Conservation (phyloP, 2,113 vertebrate species). For the Petroica traversi region DNA sequence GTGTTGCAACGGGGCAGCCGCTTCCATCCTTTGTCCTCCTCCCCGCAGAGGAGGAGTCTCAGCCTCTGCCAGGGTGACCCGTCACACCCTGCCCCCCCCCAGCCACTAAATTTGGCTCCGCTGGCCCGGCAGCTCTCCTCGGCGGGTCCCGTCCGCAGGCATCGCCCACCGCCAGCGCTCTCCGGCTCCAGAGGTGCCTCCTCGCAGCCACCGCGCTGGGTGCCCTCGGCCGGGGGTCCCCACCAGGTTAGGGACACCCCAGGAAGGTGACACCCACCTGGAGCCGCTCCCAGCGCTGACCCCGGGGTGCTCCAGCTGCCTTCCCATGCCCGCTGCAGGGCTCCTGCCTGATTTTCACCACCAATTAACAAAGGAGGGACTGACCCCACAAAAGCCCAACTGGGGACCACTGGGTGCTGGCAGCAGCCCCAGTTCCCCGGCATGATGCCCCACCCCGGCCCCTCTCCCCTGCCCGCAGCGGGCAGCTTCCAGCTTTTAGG, state of each 20-base stretch:
- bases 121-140: neutral
- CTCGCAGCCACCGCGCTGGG: neutral
- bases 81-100: neutral
- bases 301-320: neutral
- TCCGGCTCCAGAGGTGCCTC: neutral
- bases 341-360: neutral
- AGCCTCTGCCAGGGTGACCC: slow-evolving; percentile 49
- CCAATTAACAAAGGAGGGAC: neutral
- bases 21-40: slow-evolving; percentile 67
- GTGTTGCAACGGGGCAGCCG: slow-evolving; percentile 43
- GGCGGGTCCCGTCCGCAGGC: neutral
- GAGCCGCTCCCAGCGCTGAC: fast-evolving
- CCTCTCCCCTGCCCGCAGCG: neutral
- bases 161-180: neutral
- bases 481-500: slow-evolving; percentile 3
- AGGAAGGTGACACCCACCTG: neutral
- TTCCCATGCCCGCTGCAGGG: neutral
- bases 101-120: neutral
- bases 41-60: slow-evolving; percentile 61
- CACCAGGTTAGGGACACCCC: fast-evolving
- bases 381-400: neutral
- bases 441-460: neutral
- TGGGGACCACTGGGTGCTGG: neutral
- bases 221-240: neutral
- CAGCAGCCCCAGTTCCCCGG: neutral